phyloP scores from a whole-genome alignment of 2,113 vertebrate genomes.

The Lutjanus erythropterus region DNA sequence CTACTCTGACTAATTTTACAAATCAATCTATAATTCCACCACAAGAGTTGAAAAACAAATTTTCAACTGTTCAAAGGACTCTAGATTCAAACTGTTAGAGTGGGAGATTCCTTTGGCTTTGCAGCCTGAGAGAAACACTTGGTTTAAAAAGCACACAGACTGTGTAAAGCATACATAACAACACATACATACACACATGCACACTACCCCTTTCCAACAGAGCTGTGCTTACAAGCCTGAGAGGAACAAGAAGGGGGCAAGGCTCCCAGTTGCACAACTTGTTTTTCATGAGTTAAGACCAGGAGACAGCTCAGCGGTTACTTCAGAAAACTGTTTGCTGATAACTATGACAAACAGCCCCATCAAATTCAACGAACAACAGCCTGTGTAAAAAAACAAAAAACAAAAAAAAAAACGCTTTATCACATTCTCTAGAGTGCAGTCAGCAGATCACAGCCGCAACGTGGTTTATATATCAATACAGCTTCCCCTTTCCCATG shows the following conservation, averaged over 20 bases:
- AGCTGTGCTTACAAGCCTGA: constrained; percentile 71
- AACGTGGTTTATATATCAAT: constrained; percentile 44
- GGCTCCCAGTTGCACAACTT: constrained; percentile 78
- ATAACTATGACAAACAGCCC: constrained; percentile 57
- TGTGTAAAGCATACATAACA: constrained; percentile 37
- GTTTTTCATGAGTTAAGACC: constrained; percentile 70
- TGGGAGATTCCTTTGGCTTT: neutral
- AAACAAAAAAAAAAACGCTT: constrained; percentile 20
- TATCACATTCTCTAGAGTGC: constrained; percentile 34
- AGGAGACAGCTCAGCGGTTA: constrained; percentile 68
- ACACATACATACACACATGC: constrained; percentile 3
- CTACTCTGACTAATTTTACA: neutral
- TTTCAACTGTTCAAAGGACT: neutral
- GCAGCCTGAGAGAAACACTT: neutral
- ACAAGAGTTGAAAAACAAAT: constrained; percentile 1
- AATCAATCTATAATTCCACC: neutral
- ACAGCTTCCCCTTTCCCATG: constrained; percentile 33
- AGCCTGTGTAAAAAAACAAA: too few species aligned
- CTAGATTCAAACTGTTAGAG: neutral
- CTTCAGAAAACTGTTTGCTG: constrained; percentile 62
- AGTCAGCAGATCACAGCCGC: constrained; percentile 14
- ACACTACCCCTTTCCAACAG: constrained; percentile 45
- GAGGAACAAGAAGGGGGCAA: constrained; percentile 72
- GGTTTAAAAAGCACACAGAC: constrained; percentile 15
- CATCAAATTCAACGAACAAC: constrained; percentile 37